A percentile compares a stretch with the other conserved stretches of the same genome.
phyloP scores from a whole-genome alignment of 2,888 invertebrate genomes.

The Anoplius nigerrimus region DNA sequence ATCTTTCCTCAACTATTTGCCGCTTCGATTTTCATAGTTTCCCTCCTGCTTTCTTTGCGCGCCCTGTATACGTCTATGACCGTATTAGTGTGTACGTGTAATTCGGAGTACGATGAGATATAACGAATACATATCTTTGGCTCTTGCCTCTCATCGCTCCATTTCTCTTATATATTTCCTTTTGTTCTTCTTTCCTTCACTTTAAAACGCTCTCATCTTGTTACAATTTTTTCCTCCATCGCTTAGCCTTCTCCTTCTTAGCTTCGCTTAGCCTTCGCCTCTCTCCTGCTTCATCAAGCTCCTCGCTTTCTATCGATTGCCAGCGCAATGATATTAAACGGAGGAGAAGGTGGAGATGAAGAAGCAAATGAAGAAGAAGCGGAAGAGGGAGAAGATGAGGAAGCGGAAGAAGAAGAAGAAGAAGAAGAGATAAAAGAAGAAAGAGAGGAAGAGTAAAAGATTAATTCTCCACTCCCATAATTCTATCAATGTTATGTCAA shows the following conservation, averaged over 20 bases:
- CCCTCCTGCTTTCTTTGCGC: not conserved
- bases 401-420: too few relatives aligned
- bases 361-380: too few relatives aligned
- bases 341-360: too few relatives aligned
- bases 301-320: not conserved
- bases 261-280: conserved; percentile 48
- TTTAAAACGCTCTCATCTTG: conserved; percentile 53
- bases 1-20: not conserved
- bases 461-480: too few relatives aligned
- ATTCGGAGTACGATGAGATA: conserved; percentile 7
- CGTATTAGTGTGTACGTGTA: conserved; percentile 2
- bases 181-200: conserved; percentile 46
- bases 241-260: conserved; percentile 45
- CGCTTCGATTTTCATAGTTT: too few relatives aligned
- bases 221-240: conserved; percentile 54
- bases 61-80: not conserved
- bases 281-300: conserved; percentile 46
- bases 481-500: too few relatives aligned
- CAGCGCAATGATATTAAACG: too few relatives aligned
- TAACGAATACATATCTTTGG: conserved; percentile 37
- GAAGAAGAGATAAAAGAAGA: too few relatives aligned
- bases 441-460: too few relatives aligned
- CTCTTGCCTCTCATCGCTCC: conserved; percentile 44
- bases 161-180: conserved; percentile 47
- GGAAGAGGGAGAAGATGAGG: too few relatives aligned